Base-by-base conservation (phyloP, 2,888 invertebrate genomes). In the Callosobruchus maculatus region DNA sequence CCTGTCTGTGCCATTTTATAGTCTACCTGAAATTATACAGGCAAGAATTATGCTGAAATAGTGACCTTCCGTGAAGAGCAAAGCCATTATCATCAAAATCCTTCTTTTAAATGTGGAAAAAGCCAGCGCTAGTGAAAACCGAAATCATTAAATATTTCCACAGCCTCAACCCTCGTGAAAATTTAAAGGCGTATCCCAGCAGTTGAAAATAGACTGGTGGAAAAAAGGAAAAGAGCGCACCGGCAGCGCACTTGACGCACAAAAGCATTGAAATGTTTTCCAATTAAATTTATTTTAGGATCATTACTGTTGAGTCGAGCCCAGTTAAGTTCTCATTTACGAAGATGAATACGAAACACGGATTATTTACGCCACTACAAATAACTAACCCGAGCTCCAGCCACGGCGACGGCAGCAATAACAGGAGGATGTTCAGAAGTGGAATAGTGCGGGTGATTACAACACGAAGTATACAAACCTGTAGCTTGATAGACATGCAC, bases 241-340 rank as follows among this genome's bases (percentile, higher is more conserved):
- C 73, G 49, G 75, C 77, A 76, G 76, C 76, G 74, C 77, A 75
- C 77, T 78, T 70, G 77, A 73, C 75, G 71, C 66, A 79, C 78
- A 79, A 81, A 80, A 80, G 78, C 81, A 80, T 80, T 78, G 79
- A 80, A 80, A 81, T 79, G 79, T 77, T 79, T 80, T 81, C 82
- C 83, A 83, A 83, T 83, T 83, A 83, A 82, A 82, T 80, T 82
- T 82, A 79, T 81, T 82, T 82, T 83, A 81, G 80, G 81, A 76
- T 83, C 83, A 80, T 82, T 82, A 82, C 80, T 74, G 79, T 74
- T 80, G 81, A 82, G 79, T 81, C 81, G 79, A 80, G 80, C 77
- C 78, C 79, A 78, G 78, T 76, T 79, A 77, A 79, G 79, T 81
- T 83, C 81, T 78, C 82, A 82, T 82, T 83, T 83, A 82, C 77